phyloP scores from a whole-genome alignment of 2,888 invertebrate genomes.

The Ormyrus labotus region DNA sequence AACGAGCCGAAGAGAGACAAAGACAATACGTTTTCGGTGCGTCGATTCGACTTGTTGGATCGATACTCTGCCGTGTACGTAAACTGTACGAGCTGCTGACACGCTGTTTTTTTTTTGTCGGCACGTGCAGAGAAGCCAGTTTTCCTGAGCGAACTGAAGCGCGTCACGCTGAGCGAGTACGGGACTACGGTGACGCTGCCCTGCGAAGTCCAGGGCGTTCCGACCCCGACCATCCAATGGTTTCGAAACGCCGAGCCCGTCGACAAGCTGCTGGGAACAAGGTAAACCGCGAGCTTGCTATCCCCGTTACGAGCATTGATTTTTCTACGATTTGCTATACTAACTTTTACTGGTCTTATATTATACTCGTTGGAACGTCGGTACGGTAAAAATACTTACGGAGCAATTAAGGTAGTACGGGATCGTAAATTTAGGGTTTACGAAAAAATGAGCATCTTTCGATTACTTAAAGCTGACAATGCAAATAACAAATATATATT shows the following conservation, averaged over 20 bases:
- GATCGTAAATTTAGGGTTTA: too few species aligned
- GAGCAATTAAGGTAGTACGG: too few species aligned
- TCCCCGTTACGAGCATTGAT: not conserved
- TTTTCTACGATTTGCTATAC: too few species aligned
- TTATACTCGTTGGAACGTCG: too few species aligned
- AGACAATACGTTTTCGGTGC: not conserved
- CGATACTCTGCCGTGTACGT: not conserved
- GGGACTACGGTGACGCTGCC: conserved; percentile 87
- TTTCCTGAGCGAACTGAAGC: conserved; percentile 83
- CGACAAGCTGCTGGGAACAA: conserved; percentile 76
- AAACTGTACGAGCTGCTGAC: too few species aligned
- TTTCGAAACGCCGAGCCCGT: conserved; percentile 84
- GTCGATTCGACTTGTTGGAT: conserved; percentile 25
- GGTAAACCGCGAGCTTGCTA: conserved; percentile 66
- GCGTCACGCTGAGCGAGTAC: conserved; percentile 90
- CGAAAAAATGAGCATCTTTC: too few species aligned
- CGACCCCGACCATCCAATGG: conserved; percentile 92
- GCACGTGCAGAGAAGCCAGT: conserved; percentile 82
- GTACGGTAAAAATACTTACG: too few species aligned
- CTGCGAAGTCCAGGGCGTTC: conserved; percentile 92
- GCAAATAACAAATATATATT: too few species aligned
- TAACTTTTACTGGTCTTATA: too few species aligned
- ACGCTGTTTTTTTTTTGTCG: conserved; percentile 37
- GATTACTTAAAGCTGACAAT: too few species aligned
- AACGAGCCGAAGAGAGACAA: too few species aligned